Conservation (phyloP, 2,113 vertebrate genomes). For the Cricetomys ansorgei region DNA sequence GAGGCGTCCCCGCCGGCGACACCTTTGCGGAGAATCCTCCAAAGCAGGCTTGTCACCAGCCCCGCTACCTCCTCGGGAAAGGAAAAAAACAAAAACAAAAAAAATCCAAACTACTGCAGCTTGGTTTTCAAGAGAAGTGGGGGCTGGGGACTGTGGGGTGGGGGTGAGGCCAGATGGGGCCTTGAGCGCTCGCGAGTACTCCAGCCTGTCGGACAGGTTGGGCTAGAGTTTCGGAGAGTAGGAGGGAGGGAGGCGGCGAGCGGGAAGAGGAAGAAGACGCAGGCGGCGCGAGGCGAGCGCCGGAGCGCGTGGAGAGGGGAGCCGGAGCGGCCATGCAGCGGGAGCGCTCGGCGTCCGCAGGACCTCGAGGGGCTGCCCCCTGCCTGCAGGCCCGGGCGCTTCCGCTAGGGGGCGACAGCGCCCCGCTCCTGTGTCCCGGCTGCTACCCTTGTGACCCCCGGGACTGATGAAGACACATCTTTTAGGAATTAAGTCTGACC, state of each 20-base stretch:
- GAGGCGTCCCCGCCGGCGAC: slow-evolving; percentile 30
- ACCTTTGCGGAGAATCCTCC: slow-evolving; percentile 2
- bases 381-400: neutral
- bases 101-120: neutral
- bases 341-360: neutral
- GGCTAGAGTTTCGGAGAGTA: slow-evolving; percentile 77
- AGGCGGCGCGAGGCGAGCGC: slow-evolving; percentile 62
- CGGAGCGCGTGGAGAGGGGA: neutral
- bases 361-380: slow-evolving; percentile 39
- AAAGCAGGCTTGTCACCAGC: slow-evolving; percentile 59
- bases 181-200: slow-evolving; percentile 73
- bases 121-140: slow-evolving; percentile 61
- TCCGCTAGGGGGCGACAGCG: slow-evolving; percentile 73
- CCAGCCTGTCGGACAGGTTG: slow-evolving; percentile 83
- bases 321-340: neutral
- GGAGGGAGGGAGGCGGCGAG: slow-evolving; percentile 81
- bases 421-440: neutral
- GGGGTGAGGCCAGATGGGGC: slow-evolving; percentile 62
- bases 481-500: neutral
- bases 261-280: slow-evolving; percentile 80
- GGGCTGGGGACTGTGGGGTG: slow-evolving; percentile 16
- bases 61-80: slow-evolving; percentile 58
- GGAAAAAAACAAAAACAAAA: neutral
- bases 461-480: neutral
- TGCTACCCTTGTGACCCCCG: neutral